phyloP scores from a whole-genome alignment of 2,797 vertebrate genomes.

The Myotis daubentonii region DNA sequence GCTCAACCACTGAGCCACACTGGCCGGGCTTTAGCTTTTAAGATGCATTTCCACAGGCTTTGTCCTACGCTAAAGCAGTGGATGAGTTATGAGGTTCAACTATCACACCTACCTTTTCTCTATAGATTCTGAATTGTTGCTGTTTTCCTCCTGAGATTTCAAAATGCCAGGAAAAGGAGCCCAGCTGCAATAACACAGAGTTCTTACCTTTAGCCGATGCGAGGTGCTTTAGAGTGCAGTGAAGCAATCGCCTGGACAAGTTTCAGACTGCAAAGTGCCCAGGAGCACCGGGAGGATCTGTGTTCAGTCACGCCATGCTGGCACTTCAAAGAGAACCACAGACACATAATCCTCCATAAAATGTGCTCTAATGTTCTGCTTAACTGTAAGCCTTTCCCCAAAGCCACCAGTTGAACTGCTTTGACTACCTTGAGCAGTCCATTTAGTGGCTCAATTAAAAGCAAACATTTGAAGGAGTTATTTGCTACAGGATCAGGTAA shows the following conservation, averaged over 20 bases:
- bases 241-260: not conserved
- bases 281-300: not conserved
- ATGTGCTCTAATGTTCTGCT: not conserved
- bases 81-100: not conserved
- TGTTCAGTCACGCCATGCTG: not conserved
- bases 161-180: not conserved
- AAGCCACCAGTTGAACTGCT: not conserved
- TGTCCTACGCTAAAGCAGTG: not conserved
- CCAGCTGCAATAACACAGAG: not conserved
- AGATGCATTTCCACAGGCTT: not conserved
- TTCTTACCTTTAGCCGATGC: not conserved
- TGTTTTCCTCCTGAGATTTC: not conserved
- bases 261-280: not conserved
- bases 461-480: not conserved
- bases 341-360: not conserved
- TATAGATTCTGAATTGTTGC: not conserved
- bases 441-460: not conserved
- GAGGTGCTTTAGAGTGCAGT: not conserved
- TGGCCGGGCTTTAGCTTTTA: not conserved
- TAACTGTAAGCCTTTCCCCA: not conserved
- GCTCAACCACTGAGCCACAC: not conserved
- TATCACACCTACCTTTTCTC: not conserved
- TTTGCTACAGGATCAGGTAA: not conserved
- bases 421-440: not conserved
- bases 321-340: slow-evolving; percentile 5